phyloP scores from a whole-genome alignment of 2,113 vertebrate species.

The Stegostoma tigrinum region DNA sequence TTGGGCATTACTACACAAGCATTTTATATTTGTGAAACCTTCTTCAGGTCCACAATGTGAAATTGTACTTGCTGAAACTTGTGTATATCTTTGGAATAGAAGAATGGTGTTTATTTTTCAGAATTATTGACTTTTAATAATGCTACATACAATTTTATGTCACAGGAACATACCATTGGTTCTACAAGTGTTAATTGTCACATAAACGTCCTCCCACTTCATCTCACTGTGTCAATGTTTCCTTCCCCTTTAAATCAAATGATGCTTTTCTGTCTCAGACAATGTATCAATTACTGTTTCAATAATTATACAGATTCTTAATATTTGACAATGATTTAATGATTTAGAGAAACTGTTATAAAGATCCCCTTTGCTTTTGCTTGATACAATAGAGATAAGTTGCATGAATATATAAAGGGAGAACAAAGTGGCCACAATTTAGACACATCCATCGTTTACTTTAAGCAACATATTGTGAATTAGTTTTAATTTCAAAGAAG shows the following conservation, averaged over 20 bases:
- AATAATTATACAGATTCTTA: background rate
- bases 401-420: background rate
- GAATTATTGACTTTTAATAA: background rate
- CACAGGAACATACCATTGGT: background rate
- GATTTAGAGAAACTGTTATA: background rate
- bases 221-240: background rate
- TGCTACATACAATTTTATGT: background rate
- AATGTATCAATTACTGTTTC: background rate
- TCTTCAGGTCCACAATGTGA: background rate
- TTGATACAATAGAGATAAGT: background rate
- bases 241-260: background rate
- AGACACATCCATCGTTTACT: background rate
- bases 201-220: background rate
- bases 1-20: background rate
- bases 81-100: background rate
- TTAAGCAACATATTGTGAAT: background rate
- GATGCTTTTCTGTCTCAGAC: background rate
- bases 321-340: background rate
- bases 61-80: background rate
- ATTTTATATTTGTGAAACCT: background rate
- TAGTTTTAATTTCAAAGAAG: slow-evolving; percentile 20
- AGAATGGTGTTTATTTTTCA: background rate
- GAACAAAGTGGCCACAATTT: slow-evolving; percentile 18
- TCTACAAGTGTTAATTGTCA: background rate
- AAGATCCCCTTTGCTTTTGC: background rate